Evolutionary conservation across 1,140 invertebrate genomes (phyloP).

Genomic region (Drosophila nannoptera): DNA sequence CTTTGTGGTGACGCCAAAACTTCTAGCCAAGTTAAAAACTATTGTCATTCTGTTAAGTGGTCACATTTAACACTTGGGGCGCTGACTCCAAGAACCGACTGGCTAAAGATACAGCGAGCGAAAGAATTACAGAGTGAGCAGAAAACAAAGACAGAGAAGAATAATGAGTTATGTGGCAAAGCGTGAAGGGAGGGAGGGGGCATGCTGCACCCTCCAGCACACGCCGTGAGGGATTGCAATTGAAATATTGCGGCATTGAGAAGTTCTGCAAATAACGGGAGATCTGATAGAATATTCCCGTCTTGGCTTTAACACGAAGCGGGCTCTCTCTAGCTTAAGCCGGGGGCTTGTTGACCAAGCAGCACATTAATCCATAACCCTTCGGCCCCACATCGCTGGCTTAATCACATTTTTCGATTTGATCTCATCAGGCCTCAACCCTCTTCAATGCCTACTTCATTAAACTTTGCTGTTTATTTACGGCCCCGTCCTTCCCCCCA

Average conservation of each 20-base stretch:
- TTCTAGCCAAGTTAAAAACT: slow-evolving; percentile 78
- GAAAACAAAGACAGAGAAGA: neutral
- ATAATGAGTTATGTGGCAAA: slow-evolving; percentile 64
- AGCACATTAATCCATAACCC: neutral
- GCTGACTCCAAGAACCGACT: slow-evolving; percentile 46
- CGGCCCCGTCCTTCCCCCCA: neutral
- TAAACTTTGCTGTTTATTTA: slow-evolving; percentile 39
- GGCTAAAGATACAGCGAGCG: slow-evolving; percentile 25
- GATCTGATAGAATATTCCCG: too few relatives aligned
- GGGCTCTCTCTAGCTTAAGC: neutral
- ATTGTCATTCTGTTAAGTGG: slow-evolving; percentile 78
- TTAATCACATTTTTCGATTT: slow-evolving; percentile 1
- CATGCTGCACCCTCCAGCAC: too few relatives aligned
- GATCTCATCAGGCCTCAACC: slow-evolving; percentile 2
- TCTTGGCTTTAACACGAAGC: too few relatives aligned
- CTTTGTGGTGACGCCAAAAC: slow-evolving; percentile 77
- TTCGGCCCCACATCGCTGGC: slow-evolving; percentile 1
- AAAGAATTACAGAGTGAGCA: neutral
- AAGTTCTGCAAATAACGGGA: too few relatives aligned
- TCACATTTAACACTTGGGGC: slow-evolving; percentile 76
- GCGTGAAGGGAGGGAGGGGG: too few relatives aligned
- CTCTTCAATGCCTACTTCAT: slow-evolving; percentile 23
- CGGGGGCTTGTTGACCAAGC: neutral
- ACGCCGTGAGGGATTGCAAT: slow-evolving; percentile 6
- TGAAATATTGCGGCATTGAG: too few relatives aligned